Evolutionary conservation across 2,113 vertebrate genomes (phyloP), one percentile per base, ranked within the genome.

Genomic region (Chaetura pelagica): DNA sequence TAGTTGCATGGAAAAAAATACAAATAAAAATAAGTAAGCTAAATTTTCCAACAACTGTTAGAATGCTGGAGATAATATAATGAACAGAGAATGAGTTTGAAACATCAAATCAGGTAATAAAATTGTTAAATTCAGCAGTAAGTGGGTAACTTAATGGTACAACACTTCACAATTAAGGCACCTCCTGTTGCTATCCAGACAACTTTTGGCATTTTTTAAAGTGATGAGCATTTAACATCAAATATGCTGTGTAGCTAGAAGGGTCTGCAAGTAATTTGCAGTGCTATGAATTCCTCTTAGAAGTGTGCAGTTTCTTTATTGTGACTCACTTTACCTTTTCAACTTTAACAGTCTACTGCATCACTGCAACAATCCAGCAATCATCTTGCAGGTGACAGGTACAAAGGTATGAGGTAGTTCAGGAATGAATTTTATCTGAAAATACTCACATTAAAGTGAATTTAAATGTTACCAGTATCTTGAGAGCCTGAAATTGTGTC

Each of bases 391-490:
- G 58, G 22, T 44, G n/a, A 73, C 23, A 22, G 20, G 7, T 8
- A 44, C 55, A 69, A 87, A 85, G 34, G 63, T 44, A 89, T 46
- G 35, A 92, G 52, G 14, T 8, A 55, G 57, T 83, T 94, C 90
- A 95, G 61, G 34, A 95, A 92, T 84, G 42, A 96, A 57, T 72
- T 96, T 90, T 71, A 81, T 69, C 64, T 69, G 38, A 90, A 94
- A 96, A 81, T 78, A 66, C 24, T 44, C 34, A 19, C 11, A 78
- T 81, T 74, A 46, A 78, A 62, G 34, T 23, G 15, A 85, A 44
- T 62, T 76, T 63, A 10, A 20, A 20, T 57, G 13, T 51, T 76
- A 89, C 58, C 79, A 82, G 76, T 87, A 82, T 11, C 13, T 20
- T 19, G 62, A 40, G n/a, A 58, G 15, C 38, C 34, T 76, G 58